Percentiles rank a stretch among this genome's conserved stretches.
Evolutionary conservation across 2,888 invertebrate species (phyloP).

Genomic region (Chirona hameri): DNA sequence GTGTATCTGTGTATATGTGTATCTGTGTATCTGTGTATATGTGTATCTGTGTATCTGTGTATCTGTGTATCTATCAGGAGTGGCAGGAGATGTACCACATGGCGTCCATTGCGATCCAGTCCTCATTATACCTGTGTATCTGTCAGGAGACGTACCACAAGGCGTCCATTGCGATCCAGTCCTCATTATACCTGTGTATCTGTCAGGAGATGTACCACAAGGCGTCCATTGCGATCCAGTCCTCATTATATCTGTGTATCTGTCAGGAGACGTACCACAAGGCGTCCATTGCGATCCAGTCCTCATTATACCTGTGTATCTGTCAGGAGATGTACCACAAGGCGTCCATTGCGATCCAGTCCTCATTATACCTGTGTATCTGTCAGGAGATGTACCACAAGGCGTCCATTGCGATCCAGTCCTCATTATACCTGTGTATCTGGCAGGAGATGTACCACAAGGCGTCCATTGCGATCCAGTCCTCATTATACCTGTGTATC

Average conservation of each 20-base stretch:
- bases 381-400: conserved; percentile 72
- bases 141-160: conserved; percentile 72
- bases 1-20: no score
- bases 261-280: conserved; percentile 72
- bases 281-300: conserved; percentile 74
- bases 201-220: conserved; percentile 72
- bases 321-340: conserved; percentile 72
- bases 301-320: no score
- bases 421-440: no score
- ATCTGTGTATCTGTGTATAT: no score
- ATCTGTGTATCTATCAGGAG: conserved; percentile 52
- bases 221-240: conserved; percentile 74
- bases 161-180: conserved; percentile 74
- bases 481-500: no score
- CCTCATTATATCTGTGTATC: no score
- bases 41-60: no score
- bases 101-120: conserved; percentile 74
- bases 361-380: no score
- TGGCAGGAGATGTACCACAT: conserved; percentile 85
- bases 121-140: no score
- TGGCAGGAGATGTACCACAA: conserved; percentile 72
- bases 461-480: conserved; percentile 74
- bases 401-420: conserved; percentile 74
- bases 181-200: no score
- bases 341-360: conserved; percentile 74